These are phyloP conservation scores for Sarcophaga peregrina DNA, from an alignment of 1,140 invertebrate genomes.

Conservation along the genomic window DNA sequence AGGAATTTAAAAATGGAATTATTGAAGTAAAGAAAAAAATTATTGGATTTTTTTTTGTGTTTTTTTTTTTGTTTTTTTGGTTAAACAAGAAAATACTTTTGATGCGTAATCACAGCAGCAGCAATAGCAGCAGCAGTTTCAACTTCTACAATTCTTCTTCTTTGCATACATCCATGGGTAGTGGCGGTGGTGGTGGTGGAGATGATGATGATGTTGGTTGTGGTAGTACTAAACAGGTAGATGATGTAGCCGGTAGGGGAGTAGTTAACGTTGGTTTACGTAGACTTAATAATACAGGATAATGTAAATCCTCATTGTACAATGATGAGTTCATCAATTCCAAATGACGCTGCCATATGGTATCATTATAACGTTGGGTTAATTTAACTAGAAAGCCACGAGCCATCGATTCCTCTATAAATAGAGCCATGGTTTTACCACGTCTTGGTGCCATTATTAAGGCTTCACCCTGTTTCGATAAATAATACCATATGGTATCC, in stretches of 20 bases:
- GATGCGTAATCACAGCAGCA: not conserved
- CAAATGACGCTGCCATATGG: slow-evolving; percentile 76
- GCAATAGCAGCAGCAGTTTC: not conserved
- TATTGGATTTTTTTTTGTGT: too few relatives aligned
- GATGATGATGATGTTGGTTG: not conserved
- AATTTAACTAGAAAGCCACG: slow-evolving; percentile 72
- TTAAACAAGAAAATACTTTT: not conserved
- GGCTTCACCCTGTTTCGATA: slow-evolving; percentile 75
- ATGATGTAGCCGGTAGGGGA: not conserved
- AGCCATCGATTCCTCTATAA: slow-evolving; percentile 72
- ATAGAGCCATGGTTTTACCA: slow-evolving; percentile 78
- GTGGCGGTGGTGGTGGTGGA: not conserved
- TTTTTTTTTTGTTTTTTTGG: not conserved
- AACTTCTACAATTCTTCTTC: slow-evolving; percentile 14
- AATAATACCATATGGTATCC: slow-evolving; percentile 75
- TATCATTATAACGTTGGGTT: slow-evolving; percentile 72
- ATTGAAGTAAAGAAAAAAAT: slow-evolving; percentile 28
- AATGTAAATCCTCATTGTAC: slow-evolving; percentile 77
- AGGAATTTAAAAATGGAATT: slow-evolving; percentile 38
- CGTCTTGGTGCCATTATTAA: slow-evolving; percentile 82
- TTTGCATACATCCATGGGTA: slow-evolving; percentile 32
- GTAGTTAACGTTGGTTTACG: slow-evolving; percentile 64
- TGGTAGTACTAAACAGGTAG: not conserved
- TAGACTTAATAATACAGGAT: slow-evolving; percentile 74
- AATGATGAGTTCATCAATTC: slow-evolving; percentile 70